phyloP scores from a whole-genome alignment of 30 jellyfish, hydroid and myxozoan genomes.

The Catostylus mosaicus region DNA sequence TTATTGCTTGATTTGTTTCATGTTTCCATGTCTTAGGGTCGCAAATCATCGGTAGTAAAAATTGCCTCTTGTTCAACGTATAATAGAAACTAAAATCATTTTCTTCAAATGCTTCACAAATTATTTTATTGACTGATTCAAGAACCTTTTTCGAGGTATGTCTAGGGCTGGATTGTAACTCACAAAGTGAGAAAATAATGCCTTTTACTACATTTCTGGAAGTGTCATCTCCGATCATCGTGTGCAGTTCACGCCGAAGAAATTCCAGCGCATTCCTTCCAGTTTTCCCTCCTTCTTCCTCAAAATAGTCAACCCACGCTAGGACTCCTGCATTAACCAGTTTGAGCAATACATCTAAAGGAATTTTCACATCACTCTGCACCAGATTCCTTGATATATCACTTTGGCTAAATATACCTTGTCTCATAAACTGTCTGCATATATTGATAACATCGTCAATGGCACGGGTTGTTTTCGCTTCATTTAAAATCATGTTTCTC shows the following conservation, averaged over 20 bases:
- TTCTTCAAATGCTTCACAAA: not conserved
- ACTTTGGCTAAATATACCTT: not conserved
- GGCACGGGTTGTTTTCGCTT: not conserved
- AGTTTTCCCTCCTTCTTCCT: not conserved
- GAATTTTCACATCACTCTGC: not conserved
- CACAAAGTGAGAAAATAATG: not conserved
- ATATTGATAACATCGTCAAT: constrained; percentile 20
- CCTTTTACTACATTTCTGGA: not conserved
- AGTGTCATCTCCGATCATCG: not conserved
- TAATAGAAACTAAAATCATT: constrained; percentile 3
- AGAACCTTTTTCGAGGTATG: not conserved
- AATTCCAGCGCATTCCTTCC: not conserved
- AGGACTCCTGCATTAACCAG: constrained; percentile 10
- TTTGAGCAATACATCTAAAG: constrained; percentile 8
- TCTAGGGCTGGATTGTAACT: not conserved
- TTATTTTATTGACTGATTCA: not conserved
- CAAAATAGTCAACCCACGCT: constrained; percentile 9
- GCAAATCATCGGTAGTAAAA: constrained; percentile 11
- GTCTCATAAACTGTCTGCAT: not conserved
- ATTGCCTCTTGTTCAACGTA: not conserved
- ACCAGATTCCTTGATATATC: constrained; percentile 5
- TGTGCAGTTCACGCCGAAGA: constrained; percentile 3
- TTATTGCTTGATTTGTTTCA: not conserved
- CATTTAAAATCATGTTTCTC: too few relatives aligned
- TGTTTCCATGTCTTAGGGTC: not conserved